Base-by-base conservation (phyloP, 37 sponge, comb jelly and placozoan species). In the Dysidea cf. avara region DNA sequence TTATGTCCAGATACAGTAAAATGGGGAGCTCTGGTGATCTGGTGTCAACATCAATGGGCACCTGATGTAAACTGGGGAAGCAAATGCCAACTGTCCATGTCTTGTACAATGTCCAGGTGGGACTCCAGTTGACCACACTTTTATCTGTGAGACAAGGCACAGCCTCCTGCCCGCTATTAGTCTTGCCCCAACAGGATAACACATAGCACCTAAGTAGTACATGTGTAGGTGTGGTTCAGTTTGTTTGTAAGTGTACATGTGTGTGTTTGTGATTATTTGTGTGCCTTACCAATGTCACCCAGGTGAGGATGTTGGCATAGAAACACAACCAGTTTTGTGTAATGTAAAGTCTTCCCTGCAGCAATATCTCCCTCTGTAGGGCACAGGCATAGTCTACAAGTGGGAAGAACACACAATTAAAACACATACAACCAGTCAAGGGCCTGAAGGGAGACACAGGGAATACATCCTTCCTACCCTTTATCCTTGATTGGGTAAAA, bases 301-400 rank as follows among this genome's bases (percentile, higher is more conserved):
- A 93, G 0, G 91, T 84, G 86, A 96, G 87, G 18, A 96, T 96
- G 86, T 96, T 96, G 57, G 97, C 94, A 64, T 96, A 96, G 83
- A 96, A 96, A 76, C 97, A 93, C 61, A 96, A 55, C 82, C 90
- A 93, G 66, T 81, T 87, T 85, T 96, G 97, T 18, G 94, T 93
- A 47, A 93, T 61, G 31, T 96, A 96, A 64, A 96, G 52, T 16
- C 97, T 60, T 11, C 97, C 97, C 33, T 96, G 97, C 7, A 93
- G 77, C 29, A 96, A 61, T 20, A 96, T 96, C 31, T 96, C 97
- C 56, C 94, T 76, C 43, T 90, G 86, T 6, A 96, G 61, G 4
- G 97, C 97, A 84, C 97, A 96, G 1, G 97, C 90, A 65, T 90
- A 96, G 61, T 97, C 96, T 95, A 53, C 25, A 46, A n/a, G 20